Evolutionary conservation across 2,113 vertebrate species (phyloP), one percentile per base, ranked within the genome.

Genomic region (Oryctolagus cuniculus): DNA sequence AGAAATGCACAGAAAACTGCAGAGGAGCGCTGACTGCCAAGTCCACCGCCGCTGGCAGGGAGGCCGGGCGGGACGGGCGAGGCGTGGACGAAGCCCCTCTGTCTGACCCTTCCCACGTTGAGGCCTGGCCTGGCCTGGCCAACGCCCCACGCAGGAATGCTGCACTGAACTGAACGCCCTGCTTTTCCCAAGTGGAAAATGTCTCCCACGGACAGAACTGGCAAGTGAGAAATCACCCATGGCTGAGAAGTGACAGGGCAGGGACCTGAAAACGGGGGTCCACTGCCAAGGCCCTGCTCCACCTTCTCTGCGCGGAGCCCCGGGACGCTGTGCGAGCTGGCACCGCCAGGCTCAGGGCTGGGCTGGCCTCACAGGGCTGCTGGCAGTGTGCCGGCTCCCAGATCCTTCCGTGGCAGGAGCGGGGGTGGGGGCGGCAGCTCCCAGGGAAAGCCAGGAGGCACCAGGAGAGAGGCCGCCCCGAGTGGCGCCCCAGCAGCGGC

Each of bases 131-230:
- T 31, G 25, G n/a, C 63, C 82, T 31, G 25, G 74, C 55, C 19
- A 6, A 58, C 1, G 63, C 63, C 13, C 0, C 44, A 29, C 0
- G 0, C 12, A 17, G 19, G 44, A 24, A n/a, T 19, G 24, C 19
- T 64, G 21, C 63, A 10, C 66, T 73, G 31, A n/a, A 29, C 0
- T 16, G 49, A 55, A 80, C 79, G 73, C 53, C 55, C 73, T 34
- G 24, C 53, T 87, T 64, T 67, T 53, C 22, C 17, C 3, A 31
- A 19, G 34, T 22, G 66, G 63, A 64, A 31, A 53, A 31, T 12
- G 34, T 74, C 93, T 27, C 24, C 13, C 6, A 58, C 72, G 38
- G 72, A 89, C 29, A 92, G 92, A 90, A 67, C 3, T 7, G 74
- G 49, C 64, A 78, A 77, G 49, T 61, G 36, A 93, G 63, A 77